phyloP scores from a whole-genome alignment of 2,113 vertebrate genomes.

The Eurypyga helias region DNA sequence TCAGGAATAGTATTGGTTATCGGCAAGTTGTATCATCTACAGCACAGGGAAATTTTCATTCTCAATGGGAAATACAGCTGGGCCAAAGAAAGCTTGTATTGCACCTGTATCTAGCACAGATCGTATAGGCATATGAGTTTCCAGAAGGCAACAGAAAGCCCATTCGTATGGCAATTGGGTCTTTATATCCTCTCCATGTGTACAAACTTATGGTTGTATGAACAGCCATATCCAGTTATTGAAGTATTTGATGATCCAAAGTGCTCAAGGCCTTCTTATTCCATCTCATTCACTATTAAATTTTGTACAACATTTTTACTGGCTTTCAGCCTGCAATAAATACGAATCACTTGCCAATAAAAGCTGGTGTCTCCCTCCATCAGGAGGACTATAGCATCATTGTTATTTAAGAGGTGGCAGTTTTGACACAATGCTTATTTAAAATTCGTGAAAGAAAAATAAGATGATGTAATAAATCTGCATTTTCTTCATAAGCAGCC shows the following conservation, averaged over 20 bases:
- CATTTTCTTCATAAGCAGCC: background rate
- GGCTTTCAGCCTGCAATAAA: constrained; percentile 5
- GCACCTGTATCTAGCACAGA: background rate
- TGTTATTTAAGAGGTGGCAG: constrained; percentile 45
- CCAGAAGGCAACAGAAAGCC: constrained; percentile 14
- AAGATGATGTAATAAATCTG: constrained; percentile 39
- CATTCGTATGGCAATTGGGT: background rate
- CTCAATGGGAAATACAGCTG: background rate
- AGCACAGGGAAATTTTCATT: background rate
- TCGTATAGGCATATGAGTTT: background rate
- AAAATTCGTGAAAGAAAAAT: constrained; percentile 34
- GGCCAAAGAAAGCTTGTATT: background rate
- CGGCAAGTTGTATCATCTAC: background rate
- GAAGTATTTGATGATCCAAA: constrained; percentile 18
- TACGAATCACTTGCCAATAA: background rate
- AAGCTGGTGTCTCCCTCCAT: background rate
- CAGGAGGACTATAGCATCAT: background rate
- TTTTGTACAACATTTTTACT: background rate
- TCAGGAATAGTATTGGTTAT: background rate
- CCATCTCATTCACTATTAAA: background rate
- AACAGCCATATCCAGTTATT: constrained; percentile 31
- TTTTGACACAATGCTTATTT: constrained; percentile 55
- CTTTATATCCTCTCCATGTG: constrained; percentile 33
- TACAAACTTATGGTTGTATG: constrained; percentile 21
- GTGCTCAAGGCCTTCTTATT: background rate